Base-by-base conservation (phyloP, 2,888 invertebrate species). In the Stenichneumon culpator region DNA sequence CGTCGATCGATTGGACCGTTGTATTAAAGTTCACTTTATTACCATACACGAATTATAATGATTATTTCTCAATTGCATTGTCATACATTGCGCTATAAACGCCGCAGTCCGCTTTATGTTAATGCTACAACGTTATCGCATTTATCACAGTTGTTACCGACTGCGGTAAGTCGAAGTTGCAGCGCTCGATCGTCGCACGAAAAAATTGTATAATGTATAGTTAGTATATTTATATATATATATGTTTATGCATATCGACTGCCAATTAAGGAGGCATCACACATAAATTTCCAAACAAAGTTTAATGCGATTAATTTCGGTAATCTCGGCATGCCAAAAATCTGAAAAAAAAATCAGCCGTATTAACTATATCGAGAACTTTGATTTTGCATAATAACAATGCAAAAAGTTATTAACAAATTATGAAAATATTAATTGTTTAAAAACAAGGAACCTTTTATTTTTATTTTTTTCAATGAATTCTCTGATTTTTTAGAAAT, bases 21-120 rank as follows among this genome's bases (percentile, higher is more conserved):
- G 68, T 78, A 78, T 57, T 68, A 69, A 78, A 78, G 22, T 68
- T 68, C 47, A 68, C 28, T 69, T 78, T 69, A 78, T 78, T 78
- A 22, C 39, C 52, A 57, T 57, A 54, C 57, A 78, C 57, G 47
- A 16, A 19, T 16, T 47, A 57, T 19, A 44, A 44, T 0, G 32
- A 47, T 57, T 36, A 68, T 74, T 74, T 57, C 9, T 57, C 68
- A 57, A 78, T 57, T 69, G 57, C 68, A 69, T 57, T 69, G 44
- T 69, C 25, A 60, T 44, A 57, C 44, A 78, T 57, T 68, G 11
- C 3, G 25, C 44, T 78, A 78, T 16, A 78, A 69, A 78, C 44
- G 39, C 54, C 39, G 11, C 39, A 57, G 36, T 36, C n/a, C 14
- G 50, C 36, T 19, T 39, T 39, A 36, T 6, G 36, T 6, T 44